These are phyloP conservation scores for Eucriotettix oculatus DNA, from an alignment of 2,888 invertebrate genomes.

Conservation along the genomic window DNA sequence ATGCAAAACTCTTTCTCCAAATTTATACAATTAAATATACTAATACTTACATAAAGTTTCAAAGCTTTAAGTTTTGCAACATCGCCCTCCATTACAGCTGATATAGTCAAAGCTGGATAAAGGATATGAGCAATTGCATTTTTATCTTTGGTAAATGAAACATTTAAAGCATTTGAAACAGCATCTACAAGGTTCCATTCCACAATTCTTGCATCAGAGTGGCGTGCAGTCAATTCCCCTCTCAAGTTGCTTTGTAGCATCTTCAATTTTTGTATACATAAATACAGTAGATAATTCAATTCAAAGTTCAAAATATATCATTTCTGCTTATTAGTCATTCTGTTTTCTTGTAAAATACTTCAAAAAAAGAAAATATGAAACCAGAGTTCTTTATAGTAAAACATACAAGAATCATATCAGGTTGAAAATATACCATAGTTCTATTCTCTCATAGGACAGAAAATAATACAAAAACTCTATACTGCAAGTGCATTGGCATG, in stretches of 20 bases:
- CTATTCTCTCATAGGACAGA: too few species aligned
- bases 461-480: too few species aligned
- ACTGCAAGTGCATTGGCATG: too few species aligned
- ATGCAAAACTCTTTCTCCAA: neutral
- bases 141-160: conserved; percentile 36
- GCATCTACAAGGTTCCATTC: conserved; percentile 38
- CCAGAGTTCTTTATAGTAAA: too few species aligned
- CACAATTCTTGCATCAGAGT: conserved; percentile 24
- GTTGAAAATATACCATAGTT: too few species aligned
- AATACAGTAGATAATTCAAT: too few species aligned
- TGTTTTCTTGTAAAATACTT: too few species aligned
- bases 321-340: too few species aligned
- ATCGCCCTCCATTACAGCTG: conserved; percentile 39
- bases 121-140: conserved; percentile 40
- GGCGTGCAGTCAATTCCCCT: conserved; percentile 53
- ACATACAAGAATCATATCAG: too few species aligned
- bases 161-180: conserved; percentile 36
- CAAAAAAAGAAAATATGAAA: too few species aligned
- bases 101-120: conserved; percentile 51
- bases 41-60: conserved; percentile 20
- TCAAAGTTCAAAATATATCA: too few species aligned
- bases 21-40: neutral
- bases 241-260: conserved; percentile 63
- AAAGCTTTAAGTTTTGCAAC: conserved; percentile 32
- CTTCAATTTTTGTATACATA: conserved; percentile 23